Conservation (phyloP, 2,113 vertebrate species). For the Oplegnathus fasciatus region DNA sequence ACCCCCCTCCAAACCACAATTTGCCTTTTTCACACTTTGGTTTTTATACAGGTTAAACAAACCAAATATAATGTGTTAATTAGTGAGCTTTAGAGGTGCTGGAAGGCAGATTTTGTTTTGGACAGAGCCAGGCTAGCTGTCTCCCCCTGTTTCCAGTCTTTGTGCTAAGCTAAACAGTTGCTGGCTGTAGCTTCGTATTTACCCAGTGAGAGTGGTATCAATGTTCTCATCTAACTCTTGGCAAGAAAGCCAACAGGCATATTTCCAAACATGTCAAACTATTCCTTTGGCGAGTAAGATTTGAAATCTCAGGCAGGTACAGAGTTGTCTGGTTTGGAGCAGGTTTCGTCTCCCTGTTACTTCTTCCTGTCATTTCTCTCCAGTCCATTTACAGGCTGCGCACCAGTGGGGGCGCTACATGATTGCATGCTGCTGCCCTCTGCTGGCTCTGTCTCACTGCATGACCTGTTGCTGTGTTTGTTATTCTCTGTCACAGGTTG, state of each 20-base stretch:
- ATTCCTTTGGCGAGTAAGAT: background rate
- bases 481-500: conserved; percentile 13
- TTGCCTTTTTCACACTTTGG: too few species aligned
- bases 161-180: background rate
- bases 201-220: background rate
- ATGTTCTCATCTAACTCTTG: background rate
- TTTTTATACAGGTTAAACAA: background rate
- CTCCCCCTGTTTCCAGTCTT: background rate
- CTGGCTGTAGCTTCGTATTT: background rate
- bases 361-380: background rate
- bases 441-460: conserved; percentile 1
- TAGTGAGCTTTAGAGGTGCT: background rate
- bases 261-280: conserved; percentile 6
- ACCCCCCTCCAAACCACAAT: too few species aligned
- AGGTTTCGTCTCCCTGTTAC: background rate
- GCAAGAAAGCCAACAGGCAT: background rate
- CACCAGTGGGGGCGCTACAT: conserved; percentile 26
- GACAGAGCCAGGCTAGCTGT: background rate
- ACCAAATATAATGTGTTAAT: background rate
- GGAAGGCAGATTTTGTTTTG: background rate
- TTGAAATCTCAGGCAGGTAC: background rate
- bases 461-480: background rate
- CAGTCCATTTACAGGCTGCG: conserved; percentile 12
- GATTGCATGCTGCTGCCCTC: background rate
- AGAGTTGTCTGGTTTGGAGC: background rate